Conservation (phyloP, 2,797 vertebrate genomes). For the Fratercula arctica region DNA sequence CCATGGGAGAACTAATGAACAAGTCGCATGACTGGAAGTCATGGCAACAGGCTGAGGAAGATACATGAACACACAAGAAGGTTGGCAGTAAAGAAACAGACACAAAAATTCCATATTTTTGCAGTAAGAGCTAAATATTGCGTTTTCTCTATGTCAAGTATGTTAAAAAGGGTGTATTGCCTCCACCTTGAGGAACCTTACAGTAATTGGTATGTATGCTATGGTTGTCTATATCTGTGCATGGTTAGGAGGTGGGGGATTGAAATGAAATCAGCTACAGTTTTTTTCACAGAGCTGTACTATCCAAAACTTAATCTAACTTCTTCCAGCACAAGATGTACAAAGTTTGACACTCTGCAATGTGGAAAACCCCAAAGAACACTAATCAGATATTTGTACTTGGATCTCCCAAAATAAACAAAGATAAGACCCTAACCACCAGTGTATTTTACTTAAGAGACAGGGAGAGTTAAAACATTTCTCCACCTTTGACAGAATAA, state of each 20-base stretch:
- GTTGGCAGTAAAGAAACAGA: not conserved
- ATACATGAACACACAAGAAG: not conserved
- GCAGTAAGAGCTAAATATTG: not conserved
- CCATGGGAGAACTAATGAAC: not conserved
- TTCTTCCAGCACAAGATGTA: not conserved
- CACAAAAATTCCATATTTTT: not conserved
- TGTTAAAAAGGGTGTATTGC: not conserved
- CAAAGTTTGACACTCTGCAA: not conserved
- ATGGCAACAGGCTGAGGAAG: not conserved
- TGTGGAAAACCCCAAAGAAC: not conserved
- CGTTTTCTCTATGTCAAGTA: not conserved
- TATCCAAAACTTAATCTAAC: not conserved
- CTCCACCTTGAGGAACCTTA: not conserved
- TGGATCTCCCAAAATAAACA: not conserved
- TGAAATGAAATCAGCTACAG: not conserved
- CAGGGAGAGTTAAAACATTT: not conserved
- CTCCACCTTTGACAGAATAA: not conserved
- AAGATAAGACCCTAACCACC: not conserved
- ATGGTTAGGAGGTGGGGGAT: not conserved
- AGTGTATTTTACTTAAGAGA: not conserved
- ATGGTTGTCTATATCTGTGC: rapidly evolving
- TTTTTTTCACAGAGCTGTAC: not conserved
- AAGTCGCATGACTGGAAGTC: not conserved
- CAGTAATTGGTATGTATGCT: not conserved
- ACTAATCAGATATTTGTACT: not conserved